Percentiles rank a stretch among this genome's conserved stretches.
phyloP scores from a whole-genome alignment of 2,113 vertebrate genomes.

The Pan paniscus region DNA sequence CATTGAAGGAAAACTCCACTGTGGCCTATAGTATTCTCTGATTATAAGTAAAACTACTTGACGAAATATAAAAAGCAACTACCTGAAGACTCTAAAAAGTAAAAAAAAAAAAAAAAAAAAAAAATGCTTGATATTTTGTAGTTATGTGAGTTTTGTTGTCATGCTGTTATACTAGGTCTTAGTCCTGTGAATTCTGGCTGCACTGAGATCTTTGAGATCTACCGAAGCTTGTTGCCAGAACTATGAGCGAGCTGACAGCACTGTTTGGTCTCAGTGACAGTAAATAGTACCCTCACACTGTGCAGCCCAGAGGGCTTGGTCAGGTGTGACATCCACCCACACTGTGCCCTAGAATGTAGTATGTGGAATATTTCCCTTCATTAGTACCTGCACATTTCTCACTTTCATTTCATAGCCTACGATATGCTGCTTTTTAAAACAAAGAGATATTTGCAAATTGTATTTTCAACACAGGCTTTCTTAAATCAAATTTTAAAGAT shows the following conservation, averaged over 20 bases:
- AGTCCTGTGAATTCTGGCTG: neutral
- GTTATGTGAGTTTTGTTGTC: neutral
- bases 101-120: neutral
- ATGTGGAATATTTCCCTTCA: neutral
- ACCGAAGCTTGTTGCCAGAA: neutral
- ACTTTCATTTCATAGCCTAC: neutral
- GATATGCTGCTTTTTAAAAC: neutral
- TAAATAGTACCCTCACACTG: neutral
- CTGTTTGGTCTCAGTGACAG: fast-evolving
- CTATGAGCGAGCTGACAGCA: no score
- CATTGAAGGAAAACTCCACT: neutral
- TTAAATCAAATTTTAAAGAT: neutral
- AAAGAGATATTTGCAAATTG: neutral
- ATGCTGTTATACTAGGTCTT: neutral
- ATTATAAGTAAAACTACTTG: conserved; percentile 21
- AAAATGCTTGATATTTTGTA: neutral
- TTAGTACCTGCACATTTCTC: neutral
- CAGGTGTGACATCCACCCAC: neutral
- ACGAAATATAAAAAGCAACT: neutral
- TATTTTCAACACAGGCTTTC: neutral
- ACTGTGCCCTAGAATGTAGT: fast-evolving
- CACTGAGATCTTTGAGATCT: fast-evolving
- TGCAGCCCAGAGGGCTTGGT: neutral
- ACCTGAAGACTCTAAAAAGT: neutral
- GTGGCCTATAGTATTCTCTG: neutral